Evolutionary conservation across 1,140 invertebrate species (phyloP), one percentile per base, ranked within the genome.

Genomic region (Penaeus indicus): DNA sequence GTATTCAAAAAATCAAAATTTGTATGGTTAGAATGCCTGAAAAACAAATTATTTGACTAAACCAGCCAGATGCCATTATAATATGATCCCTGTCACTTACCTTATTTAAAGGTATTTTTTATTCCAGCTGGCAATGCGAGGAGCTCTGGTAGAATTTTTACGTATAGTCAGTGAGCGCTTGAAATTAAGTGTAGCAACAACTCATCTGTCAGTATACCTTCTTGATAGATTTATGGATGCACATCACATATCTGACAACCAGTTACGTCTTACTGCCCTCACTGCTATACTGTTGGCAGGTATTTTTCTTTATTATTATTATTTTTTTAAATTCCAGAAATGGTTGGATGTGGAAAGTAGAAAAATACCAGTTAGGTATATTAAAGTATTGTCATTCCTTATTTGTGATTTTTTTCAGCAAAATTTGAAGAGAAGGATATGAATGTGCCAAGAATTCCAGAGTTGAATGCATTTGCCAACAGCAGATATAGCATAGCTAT

Each of bases 211-310:
- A 27, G 83, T 90, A 1, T 79, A 89, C 60, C 79, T 90, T 60
- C 61, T 90, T 38, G 90, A 90, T 79, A 80, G 83, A 25, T 90
- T 90, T n/a, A 90, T 90, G 90, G 90, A 90, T 78, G 78, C 82
- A 27, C 87, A 90, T 54, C 72, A 69, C 16, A 89, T 90, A 42
- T 21, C 64, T 7, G 63, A 83, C 27, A 69, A 72, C 38, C 90
- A 90, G 19, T 67, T 89, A 18, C 54, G 72, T 21, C 84, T 90
- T 19, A 77, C 84, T 11, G 84, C 87, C 78, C 90, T 90, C 47
- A 83, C 86, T 25, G 64, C 75, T 60, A 84, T 90, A 27, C 61
- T 88, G 25, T 64, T 90, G 25, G 90, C 90, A 82, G 90, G 90
- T 90, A 82, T 21, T 60, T 84, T 27, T n/a, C 19, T 22, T 22